Conservation (phyloP, 2,888 invertebrate species). For the Agonopterix heracliana region DNA sequence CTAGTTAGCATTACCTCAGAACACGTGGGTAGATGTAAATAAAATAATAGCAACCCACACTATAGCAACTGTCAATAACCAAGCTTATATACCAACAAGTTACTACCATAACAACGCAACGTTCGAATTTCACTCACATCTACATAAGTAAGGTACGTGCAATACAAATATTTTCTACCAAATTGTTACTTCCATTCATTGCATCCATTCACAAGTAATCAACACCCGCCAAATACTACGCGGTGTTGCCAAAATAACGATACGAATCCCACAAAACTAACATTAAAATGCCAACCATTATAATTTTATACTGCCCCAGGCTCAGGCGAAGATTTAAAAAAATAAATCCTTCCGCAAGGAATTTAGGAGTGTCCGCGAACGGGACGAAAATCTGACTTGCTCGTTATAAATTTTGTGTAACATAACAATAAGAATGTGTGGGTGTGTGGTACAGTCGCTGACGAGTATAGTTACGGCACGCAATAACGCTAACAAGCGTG, state of each 20-base stretch:
- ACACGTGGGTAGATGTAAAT: too few species aligned
- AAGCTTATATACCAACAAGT: too few species aligned
- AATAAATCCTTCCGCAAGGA: constrained; percentile 68
- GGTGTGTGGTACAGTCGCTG: constrained; percentile 70
- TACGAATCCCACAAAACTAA: constrained; percentile 39
- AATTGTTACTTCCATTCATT: constrained; percentile 4
- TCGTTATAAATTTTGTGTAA: constrained; percentile 74
- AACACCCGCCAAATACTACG: constrained; percentile 31
- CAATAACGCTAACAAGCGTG: constrained; percentile 76
- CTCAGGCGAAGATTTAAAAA: constrained; percentile 47
- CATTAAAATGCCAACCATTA: constrained; percentile 41
- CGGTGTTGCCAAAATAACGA: constrained; percentile 55
- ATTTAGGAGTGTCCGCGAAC: constrained; percentile 67
- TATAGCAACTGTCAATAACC: too few species aligned
- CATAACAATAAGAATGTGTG: constrained; percentile 73
- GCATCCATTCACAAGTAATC: not conserved
- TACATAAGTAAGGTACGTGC: too few species aligned
- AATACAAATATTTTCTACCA: not conserved
- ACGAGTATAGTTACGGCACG: constrained; percentile 74
- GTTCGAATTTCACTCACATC: too few species aligned
- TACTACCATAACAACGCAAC: too few species aligned
- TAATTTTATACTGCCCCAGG: constrained; percentile 55
- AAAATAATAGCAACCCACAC: too few species aligned
- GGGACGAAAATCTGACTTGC: constrained; percentile 66
- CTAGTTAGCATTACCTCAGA: too few species aligned